These are phyloP conservation scores for Hyperopisus bebe DNA, from an alignment of 2,113 vertebrate genomes.

Conservation along the genomic window DNA sequence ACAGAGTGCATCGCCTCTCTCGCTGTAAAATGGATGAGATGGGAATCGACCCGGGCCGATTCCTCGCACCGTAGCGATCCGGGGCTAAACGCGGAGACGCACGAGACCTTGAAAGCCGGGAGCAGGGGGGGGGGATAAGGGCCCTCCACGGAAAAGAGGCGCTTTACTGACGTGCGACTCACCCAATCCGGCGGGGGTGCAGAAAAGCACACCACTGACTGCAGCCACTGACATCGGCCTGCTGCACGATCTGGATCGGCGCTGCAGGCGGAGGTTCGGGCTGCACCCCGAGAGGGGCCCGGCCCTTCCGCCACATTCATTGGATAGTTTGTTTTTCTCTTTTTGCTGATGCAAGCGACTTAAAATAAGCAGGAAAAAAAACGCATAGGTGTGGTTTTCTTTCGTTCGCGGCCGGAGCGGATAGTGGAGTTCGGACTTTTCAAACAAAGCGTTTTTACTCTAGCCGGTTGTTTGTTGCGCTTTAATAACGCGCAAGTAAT, in stretches of 20 bases:
- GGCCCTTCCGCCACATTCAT: neutral
- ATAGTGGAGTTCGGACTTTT: neutral
- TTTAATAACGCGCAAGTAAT: neutral
- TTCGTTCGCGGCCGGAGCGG: neutral
- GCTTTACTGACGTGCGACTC: constrained; percentile 46
- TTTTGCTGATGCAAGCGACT: constrained; percentile 18
- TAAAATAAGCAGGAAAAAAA: constrained; percentile 11
- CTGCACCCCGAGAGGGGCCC: constrained; percentile 18
- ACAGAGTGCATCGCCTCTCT: neutral
- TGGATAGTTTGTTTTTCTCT: neutral
- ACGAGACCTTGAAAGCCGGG: neutral
- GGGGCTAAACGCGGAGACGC: neutral
- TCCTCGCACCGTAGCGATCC: neutral
- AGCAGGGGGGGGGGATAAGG: neutral
- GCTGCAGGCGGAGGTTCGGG: constrained; percentile 18
- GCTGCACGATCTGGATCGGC: neutral
- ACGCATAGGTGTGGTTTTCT: constrained; percentile 17
- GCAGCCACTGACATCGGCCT: constrained; percentile 38
- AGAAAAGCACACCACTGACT: constrained; percentile 45
- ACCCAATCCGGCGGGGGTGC: constrained; percentile 41
- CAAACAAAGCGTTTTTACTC: neutral
- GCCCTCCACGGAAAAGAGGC: neutral
- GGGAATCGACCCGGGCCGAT: neutral
- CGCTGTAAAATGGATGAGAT: neutral
- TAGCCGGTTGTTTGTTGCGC: neutral